phyloP scores from a whole-genome alignment of 37 sponge, comb jelly and placozoan genomes.

The Halichondria panicea region DNA sequence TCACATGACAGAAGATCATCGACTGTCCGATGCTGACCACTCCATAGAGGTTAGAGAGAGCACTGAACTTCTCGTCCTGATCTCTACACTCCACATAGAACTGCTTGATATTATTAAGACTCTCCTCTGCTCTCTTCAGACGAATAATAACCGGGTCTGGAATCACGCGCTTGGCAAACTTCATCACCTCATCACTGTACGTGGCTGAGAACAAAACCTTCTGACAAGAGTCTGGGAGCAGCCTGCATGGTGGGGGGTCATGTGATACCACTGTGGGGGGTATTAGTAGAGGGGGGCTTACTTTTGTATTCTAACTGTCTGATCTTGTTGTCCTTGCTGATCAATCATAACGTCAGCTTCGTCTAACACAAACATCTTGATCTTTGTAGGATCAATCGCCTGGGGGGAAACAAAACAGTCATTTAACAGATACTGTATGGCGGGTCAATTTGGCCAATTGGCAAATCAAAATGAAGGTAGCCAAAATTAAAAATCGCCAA shows the following conservation, averaged over 20 bases:
- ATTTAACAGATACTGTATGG: too few relatives aligned
- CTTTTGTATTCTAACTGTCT: slow-evolving; percentile 87
- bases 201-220: slow-evolving; percentile 90
- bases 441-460: too few relatives aligned
- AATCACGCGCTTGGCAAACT: slow-evolving; percentile 79
- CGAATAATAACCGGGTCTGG: slow-evolving; percentile 68
- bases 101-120: slow-evolving; percentile 86
- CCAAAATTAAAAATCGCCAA: too few relatives aligned
- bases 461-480: too few relatives aligned
- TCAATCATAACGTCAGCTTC: slow-evolving; percentile 98
- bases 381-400: slow-evolving; percentile 68
- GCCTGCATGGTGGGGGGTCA: slow-evolving; percentile 40
- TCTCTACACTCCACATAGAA: slow-evolving; percentile 79
- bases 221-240: slow-evolving; percentile 56
- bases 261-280: background rate
- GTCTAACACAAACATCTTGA: slow-evolving; percentile 90
- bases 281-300: slow-evolving; percentile 22
- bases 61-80: slow-evolving; percentile 81
- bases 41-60: slow-evolving; percentile 86
- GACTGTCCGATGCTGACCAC: slow-evolving; percentile 83
- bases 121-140: slow-evolving; percentile 82
- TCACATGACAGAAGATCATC: slow-evolving; percentile 92
- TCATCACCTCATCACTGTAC: slow-evolving; percentile 89
- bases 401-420: slow-evolving; percentile 7
- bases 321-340: slow-evolving; percentile 94